A percentile compares a stretch with the other conserved stretches of the same genome.
Conservation (phyloP, 2,888 invertebrate genomes). For the Chironomus riparius region DNA sequence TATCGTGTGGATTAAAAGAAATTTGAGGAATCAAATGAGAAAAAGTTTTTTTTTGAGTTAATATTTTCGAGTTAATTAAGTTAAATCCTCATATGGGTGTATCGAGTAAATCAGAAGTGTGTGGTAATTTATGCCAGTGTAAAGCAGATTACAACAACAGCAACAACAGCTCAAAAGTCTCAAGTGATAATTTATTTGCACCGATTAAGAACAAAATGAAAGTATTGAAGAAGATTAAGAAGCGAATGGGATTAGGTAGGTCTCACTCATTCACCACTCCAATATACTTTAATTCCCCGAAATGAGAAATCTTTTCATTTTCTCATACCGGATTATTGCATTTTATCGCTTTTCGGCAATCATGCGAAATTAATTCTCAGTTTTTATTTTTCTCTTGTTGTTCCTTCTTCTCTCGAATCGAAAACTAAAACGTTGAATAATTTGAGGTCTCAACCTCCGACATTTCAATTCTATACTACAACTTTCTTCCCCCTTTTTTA, state of each 20-base stretch:
- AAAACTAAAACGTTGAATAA: neutral
- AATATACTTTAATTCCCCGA: too few relatives aligned
- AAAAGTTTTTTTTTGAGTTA: neutral
- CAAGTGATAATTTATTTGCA: slow-evolving; percentile 29
- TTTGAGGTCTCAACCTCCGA: slow-evolving; percentile 11
- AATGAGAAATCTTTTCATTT: too few relatives aligned
- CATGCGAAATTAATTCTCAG: too few relatives aligned
- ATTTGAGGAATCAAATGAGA: neutral
- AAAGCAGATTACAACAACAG: neutral
- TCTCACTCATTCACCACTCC: slow-evolving; percentile 30
- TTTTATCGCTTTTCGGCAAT: neutral
- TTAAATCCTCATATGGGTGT: slow-evolving; percentile 14
- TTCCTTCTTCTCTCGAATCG: neutral
- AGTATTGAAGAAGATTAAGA: slow-evolving; percentile 80
- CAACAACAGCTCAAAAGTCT: neutral
- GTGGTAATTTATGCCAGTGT: slow-evolving; percentile 25
- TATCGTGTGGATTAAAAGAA: neutral
- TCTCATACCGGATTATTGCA: neutral
- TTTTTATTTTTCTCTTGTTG: too few relatives aligned
- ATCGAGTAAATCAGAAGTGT: slow-evolving; percentile 19
- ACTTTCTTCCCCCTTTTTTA: neutral
- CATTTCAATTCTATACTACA: neutral
- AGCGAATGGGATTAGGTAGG: slow-evolving; percentile 80
- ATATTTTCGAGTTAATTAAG: neutral
- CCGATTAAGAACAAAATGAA: slow-evolving; percentile 59